Evolutionary conservation across 2,888 invertebrate genomes (phyloP).

Genomic region (Noctua comes): DNA sequence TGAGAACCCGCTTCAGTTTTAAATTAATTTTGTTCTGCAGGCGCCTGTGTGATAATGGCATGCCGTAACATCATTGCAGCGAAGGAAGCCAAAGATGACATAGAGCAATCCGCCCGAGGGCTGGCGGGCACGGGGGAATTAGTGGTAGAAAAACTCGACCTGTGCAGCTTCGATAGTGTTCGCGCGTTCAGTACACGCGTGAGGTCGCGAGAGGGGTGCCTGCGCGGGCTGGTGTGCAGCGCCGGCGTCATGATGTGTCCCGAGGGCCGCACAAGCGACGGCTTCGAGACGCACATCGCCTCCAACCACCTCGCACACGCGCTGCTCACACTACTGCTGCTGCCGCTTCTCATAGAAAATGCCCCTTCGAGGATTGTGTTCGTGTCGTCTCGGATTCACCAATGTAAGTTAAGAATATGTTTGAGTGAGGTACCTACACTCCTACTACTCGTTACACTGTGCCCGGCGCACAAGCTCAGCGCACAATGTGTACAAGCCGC

Average conservation of each 20-base stretch:
- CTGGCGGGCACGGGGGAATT: slow-evolving; percentile 69
- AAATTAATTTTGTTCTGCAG: slow-evolving; percentile 67
- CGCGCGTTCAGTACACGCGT: slow-evolving; percentile 86
- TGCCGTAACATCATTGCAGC: slow-evolving; percentile 87
- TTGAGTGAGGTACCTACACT: not conserved
- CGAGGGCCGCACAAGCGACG: slow-evolving; percentile 91
- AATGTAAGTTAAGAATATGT: slow-evolving; percentile 29
- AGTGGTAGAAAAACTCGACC: slow-evolving; percentile 87
- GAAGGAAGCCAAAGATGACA: slow-evolving; percentile 86
- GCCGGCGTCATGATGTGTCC: slow-evolving; percentile 91
- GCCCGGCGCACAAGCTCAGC: not conserved
- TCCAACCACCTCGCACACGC: slow-evolving; percentile 93
- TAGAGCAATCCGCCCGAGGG: slow-evolving; percentile 71
- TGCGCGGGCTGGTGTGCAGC: slow-evolving; percentile 56
- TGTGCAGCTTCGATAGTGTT: slow-evolving; percentile 90
- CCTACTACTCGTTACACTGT: not conserved
- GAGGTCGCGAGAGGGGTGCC: slow-evolving; percentile 78
- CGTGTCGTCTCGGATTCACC: slow-evolving; percentile 86
- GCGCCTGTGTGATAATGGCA: slow-evolving; percentile 88
- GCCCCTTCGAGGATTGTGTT: slow-evolving; percentile 91
- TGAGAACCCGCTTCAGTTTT: too few relatives aligned
- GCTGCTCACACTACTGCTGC: slow-evolving; percentile 90
- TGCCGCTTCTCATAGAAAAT: slow-evolving; percentile 90
- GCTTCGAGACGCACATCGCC: slow-evolving; percentile 92
- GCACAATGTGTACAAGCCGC: not conserved